Conservation (phyloP, 2,113 vertebrate genomes). For the Bubalus kerabau region DNA sequence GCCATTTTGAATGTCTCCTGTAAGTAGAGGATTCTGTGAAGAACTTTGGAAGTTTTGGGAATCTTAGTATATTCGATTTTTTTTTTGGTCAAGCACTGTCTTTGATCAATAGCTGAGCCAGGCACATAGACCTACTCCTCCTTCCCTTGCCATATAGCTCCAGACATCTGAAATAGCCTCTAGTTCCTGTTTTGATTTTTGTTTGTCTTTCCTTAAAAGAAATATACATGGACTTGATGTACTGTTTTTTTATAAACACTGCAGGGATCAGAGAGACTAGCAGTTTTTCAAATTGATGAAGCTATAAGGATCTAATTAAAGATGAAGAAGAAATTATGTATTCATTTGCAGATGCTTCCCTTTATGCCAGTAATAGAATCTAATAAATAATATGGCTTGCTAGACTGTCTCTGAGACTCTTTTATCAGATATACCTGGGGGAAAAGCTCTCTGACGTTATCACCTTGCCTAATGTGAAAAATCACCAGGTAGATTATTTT, state of each 20-base stretch:
- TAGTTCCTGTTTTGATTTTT: background rate
- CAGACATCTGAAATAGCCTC: background rate
- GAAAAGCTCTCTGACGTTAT: background rate
- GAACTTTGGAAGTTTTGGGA: background rate
- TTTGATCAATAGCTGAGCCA: background rate
- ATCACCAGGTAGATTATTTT: background rate
- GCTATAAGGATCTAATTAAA: slow-evolving; percentile 1
- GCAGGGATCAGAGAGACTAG: background rate
- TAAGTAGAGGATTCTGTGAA: background rate
- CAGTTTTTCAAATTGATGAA: slow-evolving; percentile 16
- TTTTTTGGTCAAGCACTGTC: background rate
- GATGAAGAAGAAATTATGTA: background rate
- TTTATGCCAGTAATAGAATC: background rate
- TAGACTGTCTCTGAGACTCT: background rate
- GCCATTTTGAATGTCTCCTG: background rate
- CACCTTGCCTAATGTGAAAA: background rate
- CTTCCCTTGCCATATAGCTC: background rate
- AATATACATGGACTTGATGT: background rate
- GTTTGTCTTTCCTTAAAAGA: background rate
- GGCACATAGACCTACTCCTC: background rate
- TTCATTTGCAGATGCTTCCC: background rate
- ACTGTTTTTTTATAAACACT: background rate
- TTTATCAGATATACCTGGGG: background rate
- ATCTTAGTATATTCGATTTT: background rate
- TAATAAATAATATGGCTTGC: background rate